Evolutionary conservation across 2,797 vertebrate genomes (phyloP), one percentile per base, ranked within the genome.

Genomic region (Gadopsis marmoratus): DNA sequence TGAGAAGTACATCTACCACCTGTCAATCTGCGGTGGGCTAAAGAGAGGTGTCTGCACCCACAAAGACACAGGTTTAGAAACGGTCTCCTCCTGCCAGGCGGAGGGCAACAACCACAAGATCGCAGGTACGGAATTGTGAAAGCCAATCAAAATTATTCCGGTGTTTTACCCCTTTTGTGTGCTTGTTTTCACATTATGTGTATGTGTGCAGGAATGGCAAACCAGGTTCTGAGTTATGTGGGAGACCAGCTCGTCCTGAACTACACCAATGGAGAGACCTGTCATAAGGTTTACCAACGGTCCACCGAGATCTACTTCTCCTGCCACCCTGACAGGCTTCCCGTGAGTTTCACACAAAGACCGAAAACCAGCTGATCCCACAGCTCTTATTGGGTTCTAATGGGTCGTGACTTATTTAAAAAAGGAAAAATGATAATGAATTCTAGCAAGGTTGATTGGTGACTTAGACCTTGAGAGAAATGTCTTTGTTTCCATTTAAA

Each of bases 201-300:
- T 66, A 4, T 70, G 31, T 54, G 3, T 51, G 33, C 83, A 99
- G 98, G 98, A 16, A 82, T 96, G 75, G 61, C 84, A 1, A 97
- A 92, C 70, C 94, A 97, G 92, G 93, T 93, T 58, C 84, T 99
- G 85, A 97, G 91, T 17, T 98, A 95, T 0, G 96, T 97, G 83
- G 97, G 97, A 51, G 97, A 97, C 16, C 88, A 98, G 71, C 93
- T 99, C 79, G 96, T 97, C 91, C 95, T 99, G 74, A 99, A 99
- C 92, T 99, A 97, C 86, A 98, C 97, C 0, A 89, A 29, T 0
- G 98, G 98, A 23, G 97, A 97, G 10, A 85, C 26, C 3, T 99
- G 98, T 81, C 98, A 99, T 75, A 94, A 92, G 54, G 93, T 98
- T 60, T 97, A 97, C 12, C 48, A 95, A 0, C 94, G 98, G 26